phyloP scores from a whole-genome alignment of 2,113 vertebrate genomes.

The Callaeas wilsoni region DNA sequence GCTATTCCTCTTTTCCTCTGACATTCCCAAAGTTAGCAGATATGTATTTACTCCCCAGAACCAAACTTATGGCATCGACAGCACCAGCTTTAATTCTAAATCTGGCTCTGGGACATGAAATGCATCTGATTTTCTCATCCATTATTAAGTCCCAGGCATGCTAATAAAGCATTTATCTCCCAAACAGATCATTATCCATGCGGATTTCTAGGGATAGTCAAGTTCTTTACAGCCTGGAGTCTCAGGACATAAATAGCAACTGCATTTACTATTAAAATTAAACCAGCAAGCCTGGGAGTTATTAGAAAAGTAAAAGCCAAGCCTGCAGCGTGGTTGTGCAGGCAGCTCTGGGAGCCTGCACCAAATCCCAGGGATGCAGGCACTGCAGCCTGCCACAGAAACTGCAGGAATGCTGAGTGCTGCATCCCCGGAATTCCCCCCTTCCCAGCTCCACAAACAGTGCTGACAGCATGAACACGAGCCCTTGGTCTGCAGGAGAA shows the following conservation, averaged over 20 bases:
- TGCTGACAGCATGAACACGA: accelerated
- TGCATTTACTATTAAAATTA: background rate
- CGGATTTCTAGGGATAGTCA: background rate
- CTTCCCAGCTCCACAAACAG: accelerated
- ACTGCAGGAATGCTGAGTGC: background rate
- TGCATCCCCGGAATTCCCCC: background rate
- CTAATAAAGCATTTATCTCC: background rate
- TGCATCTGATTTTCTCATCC: background rate
- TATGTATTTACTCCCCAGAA: background rate
- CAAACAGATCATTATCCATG: background rate
- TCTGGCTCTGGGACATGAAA: background rate
- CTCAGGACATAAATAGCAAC: background rate
- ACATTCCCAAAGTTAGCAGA: background rate
- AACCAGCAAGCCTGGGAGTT: background rate
- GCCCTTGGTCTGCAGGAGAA: background rate
- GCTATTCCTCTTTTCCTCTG: background rate
- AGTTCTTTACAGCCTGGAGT: background rate
- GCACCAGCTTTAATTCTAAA: background rate
- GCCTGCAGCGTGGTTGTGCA: background rate
- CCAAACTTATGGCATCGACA: background rate
- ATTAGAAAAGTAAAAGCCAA: background rate
- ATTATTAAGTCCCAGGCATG: background rate
- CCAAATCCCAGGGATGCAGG: background rate
- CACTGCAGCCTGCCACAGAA: background rate
- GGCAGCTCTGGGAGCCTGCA: background rate